Percentiles rank a stretch among this genome's conserved stretches.
Conservation (phyloP, 2,888 invertebrate genomes). For the Xanthorhoe spadicearia region DNA sequence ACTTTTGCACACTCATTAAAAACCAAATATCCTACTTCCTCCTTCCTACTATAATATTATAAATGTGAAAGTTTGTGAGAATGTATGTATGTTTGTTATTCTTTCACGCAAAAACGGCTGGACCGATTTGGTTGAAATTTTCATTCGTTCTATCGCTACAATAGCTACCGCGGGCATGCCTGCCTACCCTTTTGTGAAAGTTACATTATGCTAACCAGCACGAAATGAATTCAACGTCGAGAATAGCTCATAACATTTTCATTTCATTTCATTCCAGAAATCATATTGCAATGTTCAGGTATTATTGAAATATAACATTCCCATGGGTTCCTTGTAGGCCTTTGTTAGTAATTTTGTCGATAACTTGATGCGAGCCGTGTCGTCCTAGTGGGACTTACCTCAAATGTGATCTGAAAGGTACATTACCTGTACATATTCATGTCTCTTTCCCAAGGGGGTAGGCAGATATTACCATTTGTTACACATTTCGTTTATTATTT, state of each 20-base stretch:
- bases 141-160: neutral
- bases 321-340: neutral
- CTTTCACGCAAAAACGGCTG: no score
- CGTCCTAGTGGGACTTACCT: neutral
- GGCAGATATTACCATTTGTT: no score
- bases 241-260: constrained; percentile 14
- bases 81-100: no score
- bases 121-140: no score
- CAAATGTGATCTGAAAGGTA: neutral
- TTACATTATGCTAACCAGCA: neutral
- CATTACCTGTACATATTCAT: no score
- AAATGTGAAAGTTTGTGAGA: no score
- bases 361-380: neutral
- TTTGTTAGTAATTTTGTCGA: constrained; percentile 1
- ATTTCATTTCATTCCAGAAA: constrained; percentile 7
- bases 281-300: constrained; percentile 3
- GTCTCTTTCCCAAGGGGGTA: no score
- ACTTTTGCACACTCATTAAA: no score
- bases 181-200: neutral
- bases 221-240: constrained; percentile 6
- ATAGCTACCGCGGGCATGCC: neutral
- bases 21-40: no score
- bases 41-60: no score
- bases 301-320: constrained; percentile 9
- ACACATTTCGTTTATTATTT: no score